These are phyloP conservation scores for Drosophila lini DNA, from an alignment of 1,140 invertebrate species.

Conservation along the genomic window DNA sequence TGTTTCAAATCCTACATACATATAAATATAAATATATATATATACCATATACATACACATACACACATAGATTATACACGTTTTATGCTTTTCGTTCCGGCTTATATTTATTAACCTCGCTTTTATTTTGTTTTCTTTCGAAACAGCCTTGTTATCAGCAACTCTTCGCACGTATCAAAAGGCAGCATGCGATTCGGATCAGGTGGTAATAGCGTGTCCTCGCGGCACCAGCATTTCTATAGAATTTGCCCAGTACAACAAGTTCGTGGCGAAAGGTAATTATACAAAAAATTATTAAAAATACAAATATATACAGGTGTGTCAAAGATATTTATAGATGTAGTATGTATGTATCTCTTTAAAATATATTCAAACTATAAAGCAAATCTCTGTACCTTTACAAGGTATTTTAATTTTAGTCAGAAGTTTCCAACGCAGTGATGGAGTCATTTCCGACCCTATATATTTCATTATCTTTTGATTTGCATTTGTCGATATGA, in stretches of 20 bases:
- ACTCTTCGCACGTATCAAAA: conserved; percentile 95
- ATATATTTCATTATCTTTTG: too few relatives aligned
- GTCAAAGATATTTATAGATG: too few relatives aligned
- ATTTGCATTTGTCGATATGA: too few relatives aligned
- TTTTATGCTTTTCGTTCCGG: neutral
- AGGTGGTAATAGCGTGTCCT: conserved; percentile 93
- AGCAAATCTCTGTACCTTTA: too few relatives aligned
- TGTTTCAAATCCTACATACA: too few relatives aligned
- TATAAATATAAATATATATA: too few relatives aligned
- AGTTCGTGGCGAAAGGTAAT: conserved; percentile 79
- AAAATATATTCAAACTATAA: too few relatives aligned
- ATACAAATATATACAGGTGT: too few relatives aligned
- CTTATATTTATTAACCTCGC: neutral
- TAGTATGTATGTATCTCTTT: too few relatives aligned
- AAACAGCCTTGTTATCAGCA: conserved; percentile 92
- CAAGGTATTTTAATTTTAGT: too few relatives aligned
- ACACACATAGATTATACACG: neutral
- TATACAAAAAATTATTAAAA: neutral
- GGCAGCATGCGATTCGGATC: conserved; percentile 94
- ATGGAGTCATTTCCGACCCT: too few relatives aligned
- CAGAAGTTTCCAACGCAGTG: too few relatives aligned
- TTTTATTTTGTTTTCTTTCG: neutral
- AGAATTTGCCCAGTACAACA: conserved; percentile 88
- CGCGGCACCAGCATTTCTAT: conserved; percentile 94
- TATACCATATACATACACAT: neutral